A percentile compares a stretch with the other conserved stretches of the same genome.
Evolutionary conservation across 2,888 invertebrate genomes (phyloP).

Genomic region (Sepiola atlantica): DNA sequence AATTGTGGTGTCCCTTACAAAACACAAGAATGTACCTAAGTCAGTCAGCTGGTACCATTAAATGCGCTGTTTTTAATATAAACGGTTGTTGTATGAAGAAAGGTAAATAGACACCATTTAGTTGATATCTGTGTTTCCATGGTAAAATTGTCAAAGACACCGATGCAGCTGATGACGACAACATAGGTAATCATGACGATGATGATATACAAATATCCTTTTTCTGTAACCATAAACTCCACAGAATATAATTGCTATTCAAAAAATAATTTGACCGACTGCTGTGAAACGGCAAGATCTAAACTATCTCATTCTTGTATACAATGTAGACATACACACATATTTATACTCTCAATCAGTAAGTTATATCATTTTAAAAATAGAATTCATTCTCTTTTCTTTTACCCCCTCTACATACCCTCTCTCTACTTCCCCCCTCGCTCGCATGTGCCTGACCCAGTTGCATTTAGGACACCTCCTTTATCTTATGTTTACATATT

Average conservation of each 20-base stretch:
- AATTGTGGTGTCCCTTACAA: too few species aligned
- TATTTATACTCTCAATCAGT: neutral
- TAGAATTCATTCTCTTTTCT: neutral
- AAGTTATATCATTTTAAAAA: neutral
- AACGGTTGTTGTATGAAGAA: neutral
- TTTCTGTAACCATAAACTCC: neutral
- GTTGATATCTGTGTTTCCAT: conserved; percentile 18
- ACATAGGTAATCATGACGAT: neutral
- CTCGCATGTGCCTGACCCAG: neutral
- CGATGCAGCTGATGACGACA: neutral
- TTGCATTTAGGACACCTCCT: conserved; percentile 32
- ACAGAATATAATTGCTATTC: neutral
- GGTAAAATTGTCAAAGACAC: neutral
- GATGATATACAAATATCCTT: neutral
- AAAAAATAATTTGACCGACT: neutral
- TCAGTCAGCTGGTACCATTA: neutral
- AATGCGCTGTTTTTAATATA: too few species aligned
- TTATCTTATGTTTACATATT: neutral
- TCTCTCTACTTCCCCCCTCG: neutral
- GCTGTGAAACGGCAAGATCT: neutral
- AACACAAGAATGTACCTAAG: neutral
- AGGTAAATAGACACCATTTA: neutral
- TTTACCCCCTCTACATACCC: neutral
- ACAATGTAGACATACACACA: neutral
- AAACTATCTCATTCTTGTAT: neutral